Conservation (phyloP, 2,888 invertebrate species). For the Cheilosia variabilis region DNA sequence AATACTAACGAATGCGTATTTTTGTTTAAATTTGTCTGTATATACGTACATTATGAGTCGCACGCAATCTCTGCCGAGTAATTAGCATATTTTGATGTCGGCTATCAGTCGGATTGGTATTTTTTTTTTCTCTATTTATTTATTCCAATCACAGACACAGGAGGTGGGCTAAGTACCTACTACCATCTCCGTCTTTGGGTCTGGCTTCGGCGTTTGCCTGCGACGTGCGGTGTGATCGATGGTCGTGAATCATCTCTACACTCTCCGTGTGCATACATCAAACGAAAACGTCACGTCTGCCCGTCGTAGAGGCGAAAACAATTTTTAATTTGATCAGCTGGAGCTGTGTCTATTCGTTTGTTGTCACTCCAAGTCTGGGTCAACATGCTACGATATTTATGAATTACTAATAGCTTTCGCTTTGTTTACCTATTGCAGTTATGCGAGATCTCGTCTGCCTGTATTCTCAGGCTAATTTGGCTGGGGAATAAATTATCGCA, state of each 20-base stretch:
- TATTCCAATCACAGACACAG: conserved; percentile 63
- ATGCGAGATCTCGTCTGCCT: background rate
- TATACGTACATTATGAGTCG: conserved; percentile 10
- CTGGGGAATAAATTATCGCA: conserved; percentile 33
- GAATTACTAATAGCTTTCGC: conserved; percentile 39
- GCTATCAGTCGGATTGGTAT: conserved; percentile 26
- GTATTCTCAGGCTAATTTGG: background rate
- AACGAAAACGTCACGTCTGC: conserved; percentile 16
- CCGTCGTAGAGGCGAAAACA: conserved; percentile 33
- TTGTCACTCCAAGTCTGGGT: conserved; percentile 39
- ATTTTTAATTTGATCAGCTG: conserved; percentile 38
- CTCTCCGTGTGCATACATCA: conserved; percentile 5
- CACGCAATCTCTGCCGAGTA: conserved; percentile 19
- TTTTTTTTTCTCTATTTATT: conserved; percentile 43
- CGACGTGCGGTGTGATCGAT: conserved; percentile 22
- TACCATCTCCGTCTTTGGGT: background rate
- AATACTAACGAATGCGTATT: conserved; percentile 50
- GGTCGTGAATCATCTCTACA: conserved; percentile 24
- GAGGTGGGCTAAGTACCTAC: conserved; percentile 45
- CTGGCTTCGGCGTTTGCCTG: conserved; percentile 1
- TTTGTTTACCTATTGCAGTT: conserved; percentile 17
- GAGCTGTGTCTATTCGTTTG: background rate
- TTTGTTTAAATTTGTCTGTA: background rate
- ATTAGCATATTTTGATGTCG: conserved; percentile 67
- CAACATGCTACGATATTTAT: conserved; percentile 20